Base-by-base conservation (phyloP, 2,888 invertebrate species). In the Lumbricus terrestris region DNA sequence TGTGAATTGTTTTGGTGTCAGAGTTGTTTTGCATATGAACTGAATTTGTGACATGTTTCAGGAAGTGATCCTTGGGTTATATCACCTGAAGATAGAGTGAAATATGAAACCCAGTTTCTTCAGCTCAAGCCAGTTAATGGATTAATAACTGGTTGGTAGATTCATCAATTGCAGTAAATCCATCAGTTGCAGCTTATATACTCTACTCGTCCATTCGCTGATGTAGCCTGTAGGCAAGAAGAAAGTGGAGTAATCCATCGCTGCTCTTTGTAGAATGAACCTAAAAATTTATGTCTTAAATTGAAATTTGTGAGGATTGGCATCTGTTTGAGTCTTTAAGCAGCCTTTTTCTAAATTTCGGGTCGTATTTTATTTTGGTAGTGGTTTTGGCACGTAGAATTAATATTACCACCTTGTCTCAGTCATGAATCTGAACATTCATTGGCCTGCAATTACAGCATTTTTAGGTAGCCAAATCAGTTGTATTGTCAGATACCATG, bases 61-160 rank as follows among this genome's bases (percentile, higher is more conserved):
- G 89, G 34, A 69, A 69, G 82, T 83, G 88, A 82, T 95, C 97
- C 97, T 18, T 99, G 98, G 98, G 96, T 96, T 92, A 97, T 99
- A 92, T 96, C 97, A 94, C 96, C 97, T 1, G 97, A 97, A 91
- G 98, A 99, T 95, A 96, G 97, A 93, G 96, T 96, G 5, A 97
- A 98, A 94, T 98, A 98, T 95, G 97, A 97, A 91, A 97, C 97
- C 93, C 99, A 99, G 95, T 99, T 99, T 95, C 96, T 97, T 90
- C 96, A 97, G 91, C 96, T 99, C 18, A 97, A 97, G 89, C 98
- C 98, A 0, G 96, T 96, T 69, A 97, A 97, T 95, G 98, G 98
- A 4, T 96, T 97, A 93, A 96, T 99, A 29, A 98, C 97, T 34
- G 99, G 95, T 94, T 91, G 90, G 91, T 90, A 42, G 16, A 89